Evolutionary conservation across 2,797 vertebrate genomes (phyloP), one percentile per base, ranked within the genome.

Genomic region (Esox masquinongy): DNA sequence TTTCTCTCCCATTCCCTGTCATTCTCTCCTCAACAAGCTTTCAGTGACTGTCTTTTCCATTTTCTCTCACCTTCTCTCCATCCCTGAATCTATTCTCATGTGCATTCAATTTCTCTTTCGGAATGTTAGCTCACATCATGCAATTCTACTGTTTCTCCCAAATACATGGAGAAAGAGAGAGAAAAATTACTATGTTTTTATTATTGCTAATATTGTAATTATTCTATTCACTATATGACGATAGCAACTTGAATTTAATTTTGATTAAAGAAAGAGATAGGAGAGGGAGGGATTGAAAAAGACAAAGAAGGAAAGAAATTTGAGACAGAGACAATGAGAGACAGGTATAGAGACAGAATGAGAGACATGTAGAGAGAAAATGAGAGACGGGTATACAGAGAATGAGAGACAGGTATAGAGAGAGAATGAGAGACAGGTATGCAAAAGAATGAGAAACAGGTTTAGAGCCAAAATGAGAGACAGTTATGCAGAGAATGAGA

Each of bases 111-210:
- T 9, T 26, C 24, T 15, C 22, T 26, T 9, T 31, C 0, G 5
- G 43, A 47, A 47, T 47, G 43, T 47, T 1, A 47, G 43, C 43
- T 47, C 12, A 47, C 43, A 4, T 47, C 9, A 47, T 47, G 12
- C 2, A 47, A 11, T 47, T 43, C 39, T 43, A 47, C 12, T 11
- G 6, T 11, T 47, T 47, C 29, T 66, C 63, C 63, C 22, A 59
- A 53, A 29, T 7, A 4, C 51, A 31, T 53, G 43, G 43, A 56
- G 72, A 82, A 74, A 82, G 29, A 74, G 73, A 83, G 4, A 14
- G 22, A 47, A 7, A 11, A 43, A 43, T 43, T 7, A 7, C 43
- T 43, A 43, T 39, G 36, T 39, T 39, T 43, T 43, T 43, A 43
- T 43, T 43, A 14, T 39, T 47, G 43, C 12, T 14, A 14, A 2